A percentile compares a stretch with the other conserved stretches of the same genome.
Evolutionary conservation across 2,888 invertebrate species (phyloP).

Genomic region (Syrphus vitripennis): DNA sequence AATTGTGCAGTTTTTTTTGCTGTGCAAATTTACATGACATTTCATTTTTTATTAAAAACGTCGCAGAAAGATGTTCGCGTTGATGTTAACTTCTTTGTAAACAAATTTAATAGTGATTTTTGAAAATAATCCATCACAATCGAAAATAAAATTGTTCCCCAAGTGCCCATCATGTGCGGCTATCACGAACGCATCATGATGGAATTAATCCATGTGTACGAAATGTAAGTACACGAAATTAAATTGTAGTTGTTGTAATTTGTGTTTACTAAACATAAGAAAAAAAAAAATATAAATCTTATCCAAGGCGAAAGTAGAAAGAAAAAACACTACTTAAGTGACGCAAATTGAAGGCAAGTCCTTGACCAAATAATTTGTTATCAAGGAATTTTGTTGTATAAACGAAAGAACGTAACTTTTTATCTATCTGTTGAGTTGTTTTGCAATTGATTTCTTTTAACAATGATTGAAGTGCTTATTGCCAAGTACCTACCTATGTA

Average conservation of each 20-base stretch:
- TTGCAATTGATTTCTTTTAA: neutral
- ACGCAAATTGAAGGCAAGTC: conserved; percentile 16
- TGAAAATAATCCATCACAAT: neutral
- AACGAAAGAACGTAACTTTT: conserved; percentile 7
- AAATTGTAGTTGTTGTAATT: neutral
- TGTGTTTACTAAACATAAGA: conserved; percentile 11
- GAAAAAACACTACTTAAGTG: neutral
- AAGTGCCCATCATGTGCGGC: conserved; percentile 22
- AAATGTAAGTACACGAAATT: conserved; percentile 2
- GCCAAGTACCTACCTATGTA: neutral
- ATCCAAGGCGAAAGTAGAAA: neutral
- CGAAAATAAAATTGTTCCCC: neutral
- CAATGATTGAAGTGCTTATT: neutral
- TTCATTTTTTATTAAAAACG: conserved; percentile 24
- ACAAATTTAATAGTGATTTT: conserved; percentile 1
- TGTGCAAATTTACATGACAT: conserved; percentile 20
- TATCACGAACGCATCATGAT: conserved; percentile 20
- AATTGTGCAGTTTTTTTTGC: conserved; percentile 2
- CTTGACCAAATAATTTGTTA: conserved; percentile 30
- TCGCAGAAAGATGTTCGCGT: conserved; percentile 21
- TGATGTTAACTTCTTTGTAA: conserved; percentile 16
- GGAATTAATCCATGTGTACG: conserved; percentile 15
- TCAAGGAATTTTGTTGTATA: conserved; percentile 14
- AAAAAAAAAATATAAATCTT: neutral
- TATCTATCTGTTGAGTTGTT: conserved; percentile 7